Base-by-base conservation (phyloP, 1,140 invertebrate species). In the Drosophila malerkotliana region DNA sequence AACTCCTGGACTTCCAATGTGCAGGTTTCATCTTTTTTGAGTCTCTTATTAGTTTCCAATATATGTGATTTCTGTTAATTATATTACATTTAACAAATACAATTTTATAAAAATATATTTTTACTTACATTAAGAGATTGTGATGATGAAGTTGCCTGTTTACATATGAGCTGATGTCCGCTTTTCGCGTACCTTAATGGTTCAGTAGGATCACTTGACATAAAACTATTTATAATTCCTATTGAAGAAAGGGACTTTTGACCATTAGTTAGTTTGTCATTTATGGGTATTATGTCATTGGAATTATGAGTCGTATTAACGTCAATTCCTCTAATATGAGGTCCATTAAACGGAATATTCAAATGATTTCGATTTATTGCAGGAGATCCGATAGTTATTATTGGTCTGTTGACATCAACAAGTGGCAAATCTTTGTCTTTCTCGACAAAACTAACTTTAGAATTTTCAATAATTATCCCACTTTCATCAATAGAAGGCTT, bases 61-160 rank as follows among this genome's bases (percentile, higher is more conserved):
- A 49, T 63, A 9, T 66, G 68, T 26, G 58, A 28, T 54, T 87
- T 85, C 77, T 85, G 45, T n/a, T 5, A 26, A 47, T 10, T 14
- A 15, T 30, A 12, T 37, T 10, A 12, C 34, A 37, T 37, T 37
- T n/a, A n/a, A 12, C 3, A 37, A 12, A n/a, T 12, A 37, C 3
- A 1, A 37, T 37, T 9, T 12, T 12, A 34, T 34, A 48, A 18
- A 1, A 9, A 15, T 34, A 24, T 9, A 7, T 39, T 3, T 18
- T 0, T 7, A 69, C 84, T 83, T 48, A 87, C 83, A 53, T 83
- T 83, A 5, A 63, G 37, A 58, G 60, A 77, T 66, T 75, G 66
- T 39, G 67, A 66, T 51, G 77, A 55, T 5, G 72, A 55, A 12
- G 66, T 55, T 28, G 76, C 60, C 45, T 62, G 51, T 24, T 76